Evolutionary conservation across 2,113 vertebrate species (phyloP), one percentile per base, ranked within the genome.

Genomic region (Glaucidium brasilianum): DNA sequence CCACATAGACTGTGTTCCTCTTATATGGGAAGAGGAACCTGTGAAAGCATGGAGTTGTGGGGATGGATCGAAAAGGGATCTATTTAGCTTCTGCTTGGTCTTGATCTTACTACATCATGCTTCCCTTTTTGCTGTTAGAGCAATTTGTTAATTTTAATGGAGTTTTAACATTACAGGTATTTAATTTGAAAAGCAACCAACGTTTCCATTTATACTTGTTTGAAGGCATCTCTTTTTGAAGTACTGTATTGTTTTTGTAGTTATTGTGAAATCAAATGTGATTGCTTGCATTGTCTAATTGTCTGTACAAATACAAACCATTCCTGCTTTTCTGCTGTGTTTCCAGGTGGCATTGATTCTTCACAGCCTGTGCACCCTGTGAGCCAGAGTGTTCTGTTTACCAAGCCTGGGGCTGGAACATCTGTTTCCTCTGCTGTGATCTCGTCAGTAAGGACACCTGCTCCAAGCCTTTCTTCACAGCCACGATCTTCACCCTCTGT

Each of bases 301-400:
- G 23, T 53, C 21, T 85, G n/a, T 68, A 55, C 55, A 75, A 72
- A 73, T 90, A 63, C 72, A 55, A 97, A 95, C 79, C 7, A 15
- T 72, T 97, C 62, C 86, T 97, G 26, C 76, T 82, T 91, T 94
- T 62, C 74, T 26, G 41, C 85, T 25, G 26, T 92, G n/a, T 81
- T 86, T 97, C 94, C 86, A 95, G 86, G 91, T 96, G 88, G 92
- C 89, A 29, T 72, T 96, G 97, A 95, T 79, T 95, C 96, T 73
- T 94, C 96, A 53, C 96, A 94, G 95, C 92, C 95, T 3, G 11
- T 73, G 56, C 94, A 63, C 72, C 90, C 92, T n/a, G 58, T 89
- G 85, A 97, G 63, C 66, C 98, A 97, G 95, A 98, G 75, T 41
- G 9, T 94, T 91, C 95, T 90, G 2, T 94, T 95, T 67, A 84